Base-by-base conservation (phyloP, 2,888 invertebrate species). In the Listrodromus nycthemerus region DNA sequence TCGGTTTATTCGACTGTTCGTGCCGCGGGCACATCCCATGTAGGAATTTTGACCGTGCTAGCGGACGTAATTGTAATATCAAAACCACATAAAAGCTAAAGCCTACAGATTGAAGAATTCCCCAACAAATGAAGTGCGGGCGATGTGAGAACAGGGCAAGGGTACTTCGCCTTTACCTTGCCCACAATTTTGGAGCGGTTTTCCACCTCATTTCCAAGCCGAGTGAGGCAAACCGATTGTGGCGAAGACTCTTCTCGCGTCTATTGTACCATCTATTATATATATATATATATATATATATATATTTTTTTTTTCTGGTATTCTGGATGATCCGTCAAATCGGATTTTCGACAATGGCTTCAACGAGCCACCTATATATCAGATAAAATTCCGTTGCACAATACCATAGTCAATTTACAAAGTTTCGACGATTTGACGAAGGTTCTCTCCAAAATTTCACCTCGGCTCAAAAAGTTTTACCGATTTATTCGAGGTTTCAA, bases 131-230 rank as follows among this genome's bases (percentile, higher is more conserved):
- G 86, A 79, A 76, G 61, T 76, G 84, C 78, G 73, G 80, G 63
- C 50, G 33, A 67, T 52, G 50, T 48, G 87, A 82, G 88, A 87
- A 80, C 82, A 82, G 85, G 86, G 87, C 85, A 88, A 88, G 71
- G 75, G 71, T 33, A 45, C 74, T 77, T 73, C 76, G 77, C 58
- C 66, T 83, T 80, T 70, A 73, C 80, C 78, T 71, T 50, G 63
- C 52, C 80, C 80, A 84, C 78, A 80, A 83, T 78, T 86, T 86
- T 87, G 90, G 88, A 90, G 91, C 90, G 92, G 91, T 92, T 92
- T 92, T 92, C 92, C 92, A 90, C 90, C 91, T 93, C 93, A 93
- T 93, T 93, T 92, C 92, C 91, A 89, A 88, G 86, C 90, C 89
- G 90, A 91, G 91, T 90, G 91, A 90, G 89, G 89, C 87, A 90